Percentiles rank a stretch among this genome's conserved stretches.
Conservation (phyloP, 37 sponge, comb jelly and placozoan species). For the Chondrilla cf. caribensis region DNA sequence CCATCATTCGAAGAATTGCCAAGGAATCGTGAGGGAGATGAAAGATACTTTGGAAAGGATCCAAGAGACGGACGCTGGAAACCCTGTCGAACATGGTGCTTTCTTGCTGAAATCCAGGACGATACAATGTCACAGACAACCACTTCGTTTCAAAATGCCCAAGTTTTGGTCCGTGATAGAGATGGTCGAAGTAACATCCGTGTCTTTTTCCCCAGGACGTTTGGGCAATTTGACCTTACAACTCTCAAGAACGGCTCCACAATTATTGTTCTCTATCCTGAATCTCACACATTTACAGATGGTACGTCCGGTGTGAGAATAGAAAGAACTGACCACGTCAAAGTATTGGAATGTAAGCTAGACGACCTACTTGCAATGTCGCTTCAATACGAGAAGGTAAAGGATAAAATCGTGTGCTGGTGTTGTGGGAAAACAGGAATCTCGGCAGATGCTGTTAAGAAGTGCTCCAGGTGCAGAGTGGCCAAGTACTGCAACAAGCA, state of each 20-base stretch:
- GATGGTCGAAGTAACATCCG: constrained; percentile 20
- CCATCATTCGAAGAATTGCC: constrained; percentile 27
- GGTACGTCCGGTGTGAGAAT: constrained; percentile 19
- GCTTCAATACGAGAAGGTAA: neutral
- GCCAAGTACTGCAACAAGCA: constrained; percentile 43
- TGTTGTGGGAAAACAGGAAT: neutral
- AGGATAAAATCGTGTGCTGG: constrained; percentile 10
- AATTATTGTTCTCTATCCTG: constrained; percentile 5
- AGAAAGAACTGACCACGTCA: constrained; percentile 12
- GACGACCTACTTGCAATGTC: constrained; percentile 24
- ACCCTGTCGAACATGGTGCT: constrained; percentile 33
- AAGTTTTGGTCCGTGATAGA: constrained; percentile 21
- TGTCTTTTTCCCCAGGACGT: constrained; percentile 21
- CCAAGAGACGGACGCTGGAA: neutral
- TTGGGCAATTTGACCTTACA: constrained; percentile 17
- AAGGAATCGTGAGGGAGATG: neutral
- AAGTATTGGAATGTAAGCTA: constrained; percentile 19
- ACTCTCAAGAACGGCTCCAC: constrained; percentile 24
- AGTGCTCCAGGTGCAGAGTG: constrained; percentile 36
- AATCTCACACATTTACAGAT: constrained; percentile 31
- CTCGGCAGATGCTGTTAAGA: constrained; percentile 9
- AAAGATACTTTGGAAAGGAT: neutral
- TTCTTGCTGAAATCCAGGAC: constrained; percentile 38
- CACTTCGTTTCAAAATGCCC: neutral
- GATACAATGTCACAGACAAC: neutral